Percentiles rank a stretch among this genome's conserved stretches.
Conservation (phyloP, 2,113 vertebrate species). For the Cyprinus carpio region DNA sequence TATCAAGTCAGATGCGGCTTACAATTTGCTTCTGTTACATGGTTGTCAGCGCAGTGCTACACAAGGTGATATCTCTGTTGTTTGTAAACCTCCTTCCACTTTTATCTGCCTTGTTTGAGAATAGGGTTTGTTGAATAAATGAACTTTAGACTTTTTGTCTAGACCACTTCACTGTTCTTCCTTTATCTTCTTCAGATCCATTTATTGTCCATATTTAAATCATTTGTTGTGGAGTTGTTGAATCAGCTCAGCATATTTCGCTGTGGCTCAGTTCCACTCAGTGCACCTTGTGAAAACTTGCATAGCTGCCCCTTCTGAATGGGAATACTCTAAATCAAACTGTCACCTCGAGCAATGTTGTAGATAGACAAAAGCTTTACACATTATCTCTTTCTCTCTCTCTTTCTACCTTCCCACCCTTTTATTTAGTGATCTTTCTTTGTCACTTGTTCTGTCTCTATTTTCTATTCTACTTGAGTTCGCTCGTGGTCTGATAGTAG, state of each 20-base stretch:
- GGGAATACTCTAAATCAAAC: constrained; percentile 67
- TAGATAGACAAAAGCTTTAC: constrained; percentile 54
- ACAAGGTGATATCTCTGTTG: constrained; percentile 17
- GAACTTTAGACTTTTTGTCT: constrained; percentile 10
- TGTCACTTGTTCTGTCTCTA: constrained; percentile 13
- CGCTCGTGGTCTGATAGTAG: constrained; percentile 25
- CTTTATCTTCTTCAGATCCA: constrained; percentile 39
- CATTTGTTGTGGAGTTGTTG: constrained; percentile 60
- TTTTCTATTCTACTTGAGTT: constrained; percentile 11
- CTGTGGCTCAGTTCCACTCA: constrained; percentile 64
- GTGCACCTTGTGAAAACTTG: constrained; percentile 60
- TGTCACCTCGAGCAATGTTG: constrained; percentile 72
- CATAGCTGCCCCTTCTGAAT: constrained; percentile 64
- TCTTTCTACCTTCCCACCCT: background rate
- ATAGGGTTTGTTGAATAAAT: background rate
- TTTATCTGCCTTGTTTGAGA: constrained; percentile 14
- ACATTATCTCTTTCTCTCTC: constrained; percentile 1
- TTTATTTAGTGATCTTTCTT: constrained; percentile 14
- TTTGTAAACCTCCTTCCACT: background rate
- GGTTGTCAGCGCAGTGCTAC: constrained; percentile 13
- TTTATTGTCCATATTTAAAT: constrained; percentile 76
- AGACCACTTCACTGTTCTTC: constrained; percentile 34
- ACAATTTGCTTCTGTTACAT: constrained; percentile 33
- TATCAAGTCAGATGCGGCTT: constrained; percentile 5
- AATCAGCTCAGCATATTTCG: constrained; percentile 61